Evolutionary conservation across 2,888 invertebrate species (phyloP).

Genomic region (Agonum fuliginosum): DNA sequence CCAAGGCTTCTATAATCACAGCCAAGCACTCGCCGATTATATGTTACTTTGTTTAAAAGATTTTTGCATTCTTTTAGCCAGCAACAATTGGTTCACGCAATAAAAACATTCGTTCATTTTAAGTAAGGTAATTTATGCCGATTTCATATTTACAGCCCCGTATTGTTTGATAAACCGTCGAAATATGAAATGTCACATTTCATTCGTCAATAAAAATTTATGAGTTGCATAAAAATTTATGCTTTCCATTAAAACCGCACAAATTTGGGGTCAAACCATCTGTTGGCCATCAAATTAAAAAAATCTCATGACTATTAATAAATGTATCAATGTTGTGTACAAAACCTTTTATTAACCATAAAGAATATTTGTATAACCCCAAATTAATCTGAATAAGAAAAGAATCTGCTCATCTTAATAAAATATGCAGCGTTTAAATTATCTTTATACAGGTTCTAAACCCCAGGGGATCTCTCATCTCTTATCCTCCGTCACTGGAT

Average conservation of each 20-base stretch:
- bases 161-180: no score
- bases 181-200: not conserved
- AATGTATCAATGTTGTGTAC: not conserved
- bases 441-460: conserved; percentile 19
- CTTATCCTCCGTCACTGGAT: not conserved
- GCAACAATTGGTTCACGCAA: no score
- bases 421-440: not conserved
- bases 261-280: not conserved
- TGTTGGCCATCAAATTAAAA: not conserved
- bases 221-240: no score
- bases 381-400: conserved; percentile 13
- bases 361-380: not conserved
- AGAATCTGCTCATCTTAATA: not conserved
- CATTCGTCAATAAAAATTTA: not conserved
- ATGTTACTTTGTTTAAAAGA: no score
- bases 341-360: conserved; percentile 17
- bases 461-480: not conserved
- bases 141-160: no score
- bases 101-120: no score
- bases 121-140: no score
- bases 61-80: no score
- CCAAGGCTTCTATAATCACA: no score
- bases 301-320: not conserved
- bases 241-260: no score
- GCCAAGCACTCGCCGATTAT: no score